A percentile compares a stretch with the other conserved stretches of the same genome.
phyloP scores from a whole-genome alignment of 2,888 invertebrate genomes.

The Cosmopolites sordidus region DNA sequence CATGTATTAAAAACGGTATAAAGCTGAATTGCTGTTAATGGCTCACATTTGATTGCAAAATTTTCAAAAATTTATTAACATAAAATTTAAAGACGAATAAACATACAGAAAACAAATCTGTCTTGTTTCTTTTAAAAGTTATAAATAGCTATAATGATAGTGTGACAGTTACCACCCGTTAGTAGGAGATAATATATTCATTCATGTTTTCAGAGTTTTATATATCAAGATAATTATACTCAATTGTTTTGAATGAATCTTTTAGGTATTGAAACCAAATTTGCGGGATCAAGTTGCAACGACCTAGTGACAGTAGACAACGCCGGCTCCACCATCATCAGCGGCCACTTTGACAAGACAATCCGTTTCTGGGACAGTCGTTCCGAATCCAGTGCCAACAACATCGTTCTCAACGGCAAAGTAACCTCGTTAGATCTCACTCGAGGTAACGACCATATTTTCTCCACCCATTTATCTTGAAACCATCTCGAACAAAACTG shows the following conservation, averaged over 20 bases:
- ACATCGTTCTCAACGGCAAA: conserved; percentile 85
- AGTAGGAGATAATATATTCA: too few species aligned
- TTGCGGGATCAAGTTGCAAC: conserved; percentile 95
- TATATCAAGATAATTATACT: neutral
- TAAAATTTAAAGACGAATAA: too few species aligned
- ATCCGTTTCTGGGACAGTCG: conserved; percentile 97
- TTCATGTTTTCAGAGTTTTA: neutral
- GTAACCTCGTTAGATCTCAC: conserved; percentile 93
- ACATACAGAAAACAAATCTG: too few species aligned
- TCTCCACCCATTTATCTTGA: neutral
- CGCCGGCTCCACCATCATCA: conserved; percentile 84
- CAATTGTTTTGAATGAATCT: too few species aligned
- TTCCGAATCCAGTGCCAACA: conserved; percentile 78
- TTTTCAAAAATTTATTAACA: too few species aligned
- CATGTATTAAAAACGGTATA: too few species aligned
- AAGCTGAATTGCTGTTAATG: too few species aligned
- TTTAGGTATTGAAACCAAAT: conserved; percentile 88
- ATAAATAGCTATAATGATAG: too few species aligned
- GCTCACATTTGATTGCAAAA: too few species aligned
- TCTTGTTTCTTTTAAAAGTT: too few species aligned
- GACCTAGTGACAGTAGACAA: conserved; percentile 90
- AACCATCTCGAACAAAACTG: too few species aligned
- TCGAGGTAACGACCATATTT: conserved; percentile 58
- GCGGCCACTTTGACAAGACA: conserved; percentile 96
- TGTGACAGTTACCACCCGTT: too few species aligned